phyloP scores from a whole-genome alignment of 2,113 vertebrate species.

The Oryzias melastigma region DNA sequence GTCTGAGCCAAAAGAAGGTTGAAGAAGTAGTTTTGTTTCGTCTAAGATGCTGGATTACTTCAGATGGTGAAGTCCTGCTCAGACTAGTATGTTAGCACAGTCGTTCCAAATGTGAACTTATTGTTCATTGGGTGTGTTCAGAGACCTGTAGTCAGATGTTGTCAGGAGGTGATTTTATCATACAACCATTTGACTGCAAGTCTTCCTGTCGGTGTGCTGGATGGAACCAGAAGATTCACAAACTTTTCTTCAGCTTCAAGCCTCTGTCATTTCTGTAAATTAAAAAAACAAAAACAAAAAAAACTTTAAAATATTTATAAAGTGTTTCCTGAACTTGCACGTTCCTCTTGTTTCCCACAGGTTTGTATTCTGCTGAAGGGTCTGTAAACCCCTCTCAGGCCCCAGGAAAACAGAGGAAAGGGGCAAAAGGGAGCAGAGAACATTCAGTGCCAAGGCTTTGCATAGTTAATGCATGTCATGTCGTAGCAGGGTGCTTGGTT shows the following conservation, averaged over 20 bases:
- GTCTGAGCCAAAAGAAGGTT: conserved; percentile 24
- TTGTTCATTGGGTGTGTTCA: no score
- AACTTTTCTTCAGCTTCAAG: conserved; percentile 21
- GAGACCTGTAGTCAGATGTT: conserved; percentile 16
- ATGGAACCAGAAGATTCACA: conserved; percentile 23
- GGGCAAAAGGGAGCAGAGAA: conserved; percentile 37
- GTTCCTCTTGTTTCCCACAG: conserved; percentile 33
- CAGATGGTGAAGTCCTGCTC: no score
- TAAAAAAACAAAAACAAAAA: no score
- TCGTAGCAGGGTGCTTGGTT: conserved; percentile 59
- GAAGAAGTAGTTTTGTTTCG: conserved; percentile 36
- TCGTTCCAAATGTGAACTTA: no score
- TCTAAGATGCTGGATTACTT: conserved; percentile 4
- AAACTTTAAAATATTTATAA: no score
- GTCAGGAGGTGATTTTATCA: conserved; percentile 34
- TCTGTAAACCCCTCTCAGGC: conserved; percentile 16
- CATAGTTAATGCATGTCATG: conserved; percentile 66
- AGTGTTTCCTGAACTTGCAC: no score
- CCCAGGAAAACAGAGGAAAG: conserved; percentile 33
- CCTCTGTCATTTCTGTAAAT: conserved; percentile 24
- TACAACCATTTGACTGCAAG: conserved; percentile 34
- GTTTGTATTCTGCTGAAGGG: conserved; percentile 15
- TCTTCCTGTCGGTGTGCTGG: conserved; percentile 8
- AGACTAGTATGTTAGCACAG: no score
- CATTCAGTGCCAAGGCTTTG: conserved; percentile 62